These are phyloP conservation scores for Galerucella nymphaeae DNA, from an alignment of 2,888 invertebrate genomes.

Conservation along the genomic window DNA sequence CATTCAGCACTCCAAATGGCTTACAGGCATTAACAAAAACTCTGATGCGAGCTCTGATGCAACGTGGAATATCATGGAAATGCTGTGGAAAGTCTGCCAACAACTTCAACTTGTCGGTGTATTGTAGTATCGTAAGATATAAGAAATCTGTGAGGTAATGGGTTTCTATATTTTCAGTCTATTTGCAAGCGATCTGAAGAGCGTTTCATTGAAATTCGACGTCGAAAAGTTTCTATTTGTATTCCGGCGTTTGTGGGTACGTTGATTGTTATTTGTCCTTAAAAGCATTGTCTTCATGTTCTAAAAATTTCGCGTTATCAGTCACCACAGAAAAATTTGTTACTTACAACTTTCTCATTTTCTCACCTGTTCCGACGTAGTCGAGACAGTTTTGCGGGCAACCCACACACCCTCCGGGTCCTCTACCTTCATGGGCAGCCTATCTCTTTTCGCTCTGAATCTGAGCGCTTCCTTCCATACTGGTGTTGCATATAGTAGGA, in stretches of 20 bases:
- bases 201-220: constrained; percentile 18
- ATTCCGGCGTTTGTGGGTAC: constrained; percentile 6
- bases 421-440: too few species aligned
- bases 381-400: too few species aligned
- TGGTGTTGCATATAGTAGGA: too few species aligned
- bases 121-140: not conserved
- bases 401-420: too few species aligned
- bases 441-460: too few species aligned
- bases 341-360: not conserved
- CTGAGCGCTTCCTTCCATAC: too few species aligned
- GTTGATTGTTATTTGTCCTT: constrained; percentile 2
- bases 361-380: too few species aligned
- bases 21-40: constrained; percentile 1
- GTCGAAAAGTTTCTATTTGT: constrained; percentile 19
- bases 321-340: not conserved
- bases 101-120: constrained; percentile 7
- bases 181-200: constrained; percentile 15
- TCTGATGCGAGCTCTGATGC: not conserved
- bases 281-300: not conserved
- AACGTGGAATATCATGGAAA: not conserved
- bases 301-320: not conserved
- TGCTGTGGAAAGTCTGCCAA: not conserved
- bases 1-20: not conserved
- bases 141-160: constrained; percentile 4
- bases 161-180: constrained; percentile 7